phyloP scores from a whole-genome alignment of 2,797 vertebrate species.

The Ctenopoma kingsleyae region DNA sequence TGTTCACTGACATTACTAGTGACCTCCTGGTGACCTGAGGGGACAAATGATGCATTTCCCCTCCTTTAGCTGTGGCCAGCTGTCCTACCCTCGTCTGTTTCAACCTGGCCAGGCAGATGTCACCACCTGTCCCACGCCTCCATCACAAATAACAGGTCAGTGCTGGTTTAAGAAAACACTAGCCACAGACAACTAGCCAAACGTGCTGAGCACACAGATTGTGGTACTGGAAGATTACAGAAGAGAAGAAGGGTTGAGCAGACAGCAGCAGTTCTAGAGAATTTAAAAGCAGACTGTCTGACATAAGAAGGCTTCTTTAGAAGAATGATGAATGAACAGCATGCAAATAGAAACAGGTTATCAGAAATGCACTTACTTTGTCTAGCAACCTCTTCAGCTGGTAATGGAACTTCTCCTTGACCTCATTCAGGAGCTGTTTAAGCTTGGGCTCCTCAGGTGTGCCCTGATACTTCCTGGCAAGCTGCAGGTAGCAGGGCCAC shows the following conservation, averaged over 20 bases:
- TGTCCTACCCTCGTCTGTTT: conserved; percentile 64
- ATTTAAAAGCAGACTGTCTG: conserved; percentile 1
- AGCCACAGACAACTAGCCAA: conserved; percentile 28
- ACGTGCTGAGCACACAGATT: conserved; percentile 34
- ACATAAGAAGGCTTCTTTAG: conserved; percentile 5
- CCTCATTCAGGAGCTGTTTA: conserved; percentile 91
- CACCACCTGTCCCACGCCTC: conserved; percentile 74
- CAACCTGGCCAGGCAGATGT: conserved; percentile 64
- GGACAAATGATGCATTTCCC: conserved; percentile 79
- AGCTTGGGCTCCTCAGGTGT: conserved; percentile 89
- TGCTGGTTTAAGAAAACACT: conserved; percentile 79
- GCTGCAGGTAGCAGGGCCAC: conserved; percentile 97
- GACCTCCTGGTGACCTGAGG: conserved; percentile 75
- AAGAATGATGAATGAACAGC: conserved; percentile 14
- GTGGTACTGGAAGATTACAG: conserved; percentile 12
- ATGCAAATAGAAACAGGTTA: conserved; percentile 18
- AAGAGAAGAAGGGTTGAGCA: neutral
- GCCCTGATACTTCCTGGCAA: conserved; percentile 93
- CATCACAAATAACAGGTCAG: conserved; percentile 69
- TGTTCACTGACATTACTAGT: conserved; percentile 66
- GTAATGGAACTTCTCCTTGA: conserved; percentile 96
- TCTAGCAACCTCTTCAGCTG: conserved; percentile 88
- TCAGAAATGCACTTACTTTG: conserved; percentile 88
- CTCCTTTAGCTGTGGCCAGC: conserved; percentile 77
- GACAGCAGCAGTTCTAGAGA: neutral